Conservation (phyloP, 53 echinoderm and acorn worm genomes). For the Zoroaster sp. region DNA sequence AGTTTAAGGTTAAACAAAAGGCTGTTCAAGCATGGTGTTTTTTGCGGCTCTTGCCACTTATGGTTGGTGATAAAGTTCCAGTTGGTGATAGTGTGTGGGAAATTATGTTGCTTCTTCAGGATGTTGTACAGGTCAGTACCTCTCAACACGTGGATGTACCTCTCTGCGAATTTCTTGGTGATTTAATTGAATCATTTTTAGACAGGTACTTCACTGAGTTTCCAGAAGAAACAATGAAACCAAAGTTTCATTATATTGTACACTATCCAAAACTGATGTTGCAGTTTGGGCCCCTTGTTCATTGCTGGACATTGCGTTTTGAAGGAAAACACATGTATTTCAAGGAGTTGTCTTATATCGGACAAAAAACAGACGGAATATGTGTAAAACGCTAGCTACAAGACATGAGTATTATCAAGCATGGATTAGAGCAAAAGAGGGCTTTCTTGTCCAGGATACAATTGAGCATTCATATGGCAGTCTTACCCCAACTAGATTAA, state of each 20-base stretch:
- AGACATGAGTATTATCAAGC: constrained; percentile 39
- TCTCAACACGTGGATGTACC: not conserved
- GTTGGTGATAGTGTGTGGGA: constrained; percentile 39
- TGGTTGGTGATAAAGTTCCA: constrained; percentile 52
- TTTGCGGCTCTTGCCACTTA: constrained; percentile 36
- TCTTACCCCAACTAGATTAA: not conserved
- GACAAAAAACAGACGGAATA: constrained; percentile 19
- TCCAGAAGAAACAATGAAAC: constrained; percentile 58
- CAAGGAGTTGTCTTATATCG: constrained; percentile 16
- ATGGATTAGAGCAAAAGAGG: not conserved
- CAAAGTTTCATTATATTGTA: constrained; percentile 54
- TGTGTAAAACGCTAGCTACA: constrained; percentile 22
- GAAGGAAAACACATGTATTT: constrained; percentile 36
- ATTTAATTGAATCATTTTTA: constrained; percentile 48
- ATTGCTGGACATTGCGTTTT: constrained; percentile 14
- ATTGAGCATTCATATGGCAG: constrained; percentile 5
- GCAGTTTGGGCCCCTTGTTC: constrained; percentile 45
- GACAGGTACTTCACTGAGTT: not conserved
- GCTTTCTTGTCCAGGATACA: not conserved
- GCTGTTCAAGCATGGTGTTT: constrained; percentile 56
- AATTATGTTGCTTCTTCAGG: constrained; percentile 21
- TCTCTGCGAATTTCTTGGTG: constrained; percentile 36
- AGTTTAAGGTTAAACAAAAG: constrained; percentile 27
- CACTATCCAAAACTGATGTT: constrained; percentile 59
- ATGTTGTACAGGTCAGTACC: constrained; percentile 45